A percentile compares a stretch with the other conserved stretches of the same genome.
Conservation (phyloP, 2,888 invertebrate species). For the Hyles lineata region DNA sequence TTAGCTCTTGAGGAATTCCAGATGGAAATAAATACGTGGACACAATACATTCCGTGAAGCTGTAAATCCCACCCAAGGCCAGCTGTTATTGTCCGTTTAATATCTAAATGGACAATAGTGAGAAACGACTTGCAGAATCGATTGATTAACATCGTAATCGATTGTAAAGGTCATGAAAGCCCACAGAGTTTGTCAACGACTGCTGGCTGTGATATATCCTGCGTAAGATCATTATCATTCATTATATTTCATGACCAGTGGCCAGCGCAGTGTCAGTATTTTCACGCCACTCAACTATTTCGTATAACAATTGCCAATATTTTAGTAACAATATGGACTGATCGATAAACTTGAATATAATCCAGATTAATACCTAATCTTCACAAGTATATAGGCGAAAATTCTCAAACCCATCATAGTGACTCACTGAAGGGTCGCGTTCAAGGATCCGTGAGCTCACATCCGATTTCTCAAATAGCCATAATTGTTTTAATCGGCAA, state of each 20-base stretch:
- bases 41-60: conserved; percentile 4
- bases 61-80: conserved; percentile 9
- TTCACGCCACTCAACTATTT: neutral
- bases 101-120: conserved; percentile 4
- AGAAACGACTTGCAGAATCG: neutral
- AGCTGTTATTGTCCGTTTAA: conserved; percentile 6
- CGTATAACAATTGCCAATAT: neutral
- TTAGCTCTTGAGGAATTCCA: conserved; percentile 5
- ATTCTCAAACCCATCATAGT: too few species aligned
- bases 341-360: too few species aligned
- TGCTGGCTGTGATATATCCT: neutral
- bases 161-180: neutral
- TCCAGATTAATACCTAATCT: too few species aligned
- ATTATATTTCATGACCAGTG: neutral
- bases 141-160: conserved; percentile 6
- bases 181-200: neutral
- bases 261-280: neutral
- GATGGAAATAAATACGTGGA: conserved; percentile 15
- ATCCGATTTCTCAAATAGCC: too few species aligned
- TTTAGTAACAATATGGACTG: neutral
- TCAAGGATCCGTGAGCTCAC: too few species aligned
- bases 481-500: too few species aligned
- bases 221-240: neutral
- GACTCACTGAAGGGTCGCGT: too few species aligned
- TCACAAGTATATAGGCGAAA: too few species aligned